Evolutionary conservation across 2,113 vertebrate species (phyloP).

Genomic region (Leptodactylus fuscus): DNA sequence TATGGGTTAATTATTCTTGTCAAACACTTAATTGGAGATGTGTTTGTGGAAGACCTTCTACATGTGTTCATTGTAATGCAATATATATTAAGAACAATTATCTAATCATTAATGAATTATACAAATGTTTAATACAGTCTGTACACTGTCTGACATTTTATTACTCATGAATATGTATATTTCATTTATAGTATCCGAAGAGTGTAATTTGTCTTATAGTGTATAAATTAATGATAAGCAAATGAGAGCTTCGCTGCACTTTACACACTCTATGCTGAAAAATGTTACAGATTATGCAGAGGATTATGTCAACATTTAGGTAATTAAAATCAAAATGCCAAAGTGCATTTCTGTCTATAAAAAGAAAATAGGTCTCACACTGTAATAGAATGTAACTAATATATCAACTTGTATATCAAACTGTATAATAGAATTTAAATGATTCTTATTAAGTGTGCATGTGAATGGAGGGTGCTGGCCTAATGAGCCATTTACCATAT

Average conservation of each 20-base stretch:
- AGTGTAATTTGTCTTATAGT: constrained; percentile 15
- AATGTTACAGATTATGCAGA: constrained; percentile 40
- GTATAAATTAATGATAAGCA: constrained; percentile 42
- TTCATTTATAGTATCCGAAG: constrained; percentile 6
- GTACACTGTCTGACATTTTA: constrained; percentile 22
- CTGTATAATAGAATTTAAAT: background rate
- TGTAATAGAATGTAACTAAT: background rate
- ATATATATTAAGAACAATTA: constrained; percentile 33
- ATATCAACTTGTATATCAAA: background rate
- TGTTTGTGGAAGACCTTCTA: constrained; percentile 4
- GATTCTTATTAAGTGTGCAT: too few species aligned
- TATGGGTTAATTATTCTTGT: background rate
- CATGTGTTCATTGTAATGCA: background rate
- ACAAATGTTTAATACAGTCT: constrained; percentile 13
- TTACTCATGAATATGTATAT: constrained; percentile 49
- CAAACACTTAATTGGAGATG: background rate
- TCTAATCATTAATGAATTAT: constrained; percentile 21
- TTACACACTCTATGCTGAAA: background rate
- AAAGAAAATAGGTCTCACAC: background rate
- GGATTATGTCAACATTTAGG: constrained; percentile 25
- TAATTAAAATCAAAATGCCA: constrained; percentile 27
- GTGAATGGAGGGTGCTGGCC: too few species aligned
- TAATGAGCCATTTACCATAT: too few species aligned
- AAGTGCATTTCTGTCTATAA: background rate
- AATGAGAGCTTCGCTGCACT: constrained; percentile 24